Evolutionary conservation across 2,113 vertebrate species (phyloP), one percentile per base, ranked within the genome.

Genomic region (Tursiops truncatus): DNA sequence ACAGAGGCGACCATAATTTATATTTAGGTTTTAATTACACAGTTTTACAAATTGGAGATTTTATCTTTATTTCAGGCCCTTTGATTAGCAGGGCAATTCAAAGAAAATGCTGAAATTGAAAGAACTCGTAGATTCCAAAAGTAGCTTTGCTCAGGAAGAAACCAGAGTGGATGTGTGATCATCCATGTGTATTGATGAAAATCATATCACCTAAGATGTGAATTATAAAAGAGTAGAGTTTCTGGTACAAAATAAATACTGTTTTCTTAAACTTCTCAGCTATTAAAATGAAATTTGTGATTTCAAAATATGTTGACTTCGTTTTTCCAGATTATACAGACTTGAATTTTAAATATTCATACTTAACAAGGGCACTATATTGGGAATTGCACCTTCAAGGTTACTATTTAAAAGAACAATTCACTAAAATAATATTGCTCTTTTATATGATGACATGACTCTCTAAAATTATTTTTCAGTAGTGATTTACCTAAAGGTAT

Each of bases 381-480:
- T 89, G n/a, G 38, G 15, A 95, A 76, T 13, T 91, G 5, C 56
- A 82, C 77, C 33, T 94, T 95, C 11, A 91, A 95, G 67, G n/a
- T 71, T 71, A n/a, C 79, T 58, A n/a, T 83, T 58, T 58, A 74
- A 87, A 74, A 89, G 28, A 97, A 11, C 13, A 87, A 20, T 56
- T 92, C 58, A 41, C 8, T 81, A 95, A 95, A 96, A 86, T 81
- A 73, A 31, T 92, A 60, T 26, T 67, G 84, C 17, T 80, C 92
- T 93, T 53, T 94, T 87, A 38, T 95, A 36, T 67, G 41, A 94
- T 89, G 44, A 53, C 9, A 1, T 86, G 38, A 67, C 63, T 87
- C n/a, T 96, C 6, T 89, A 68, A 95, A 92, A 80, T 89, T 95
- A 89, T 93, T 97, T 97, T 94, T 94, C 10, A 90, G 8, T 96